Evolutionary conservation across 1,140 invertebrate genomes (phyloP), one percentile per base, ranked within the genome.

Genomic region (Dufourea novaeangliae): DNA sequence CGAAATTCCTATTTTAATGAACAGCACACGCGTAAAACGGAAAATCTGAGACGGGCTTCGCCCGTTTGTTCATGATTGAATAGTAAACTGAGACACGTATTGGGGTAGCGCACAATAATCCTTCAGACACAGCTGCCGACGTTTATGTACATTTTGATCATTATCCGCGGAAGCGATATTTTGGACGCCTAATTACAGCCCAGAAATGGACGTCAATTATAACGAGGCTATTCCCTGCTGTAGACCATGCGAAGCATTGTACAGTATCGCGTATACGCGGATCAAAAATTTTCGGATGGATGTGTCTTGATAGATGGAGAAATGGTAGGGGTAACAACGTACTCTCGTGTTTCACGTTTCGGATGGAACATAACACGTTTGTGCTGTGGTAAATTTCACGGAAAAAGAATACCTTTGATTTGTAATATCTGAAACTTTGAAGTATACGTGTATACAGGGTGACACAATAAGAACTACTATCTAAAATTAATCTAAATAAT

Each of bases 21-120:
- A 50, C 46, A 50, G 20, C 46, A n/a, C 46, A 8, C 46, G 46
- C 46, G 8, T 50, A n/a, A 50, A 50, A 50, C 20, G n/a, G n/a
- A 50, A 50, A 50, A 50, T 50, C n/a, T 6, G 8, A 17, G 4
- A n/a, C 7, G 46, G 20, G 46, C 46, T 50, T 50, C 20, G 46
- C 46, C n/a, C n/a, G 46, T n/a, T 50, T 20, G 46, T 50, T 50
- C 46, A n/a, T 50, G 46, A 50, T 50, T 50, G 46, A 50, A 50
- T 50, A n/a, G 46, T 50, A 50, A 50, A 17, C 46, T 17, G 46
- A 50, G 46, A 50, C 46, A n/a, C 20, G 46, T n/a, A 50, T 20
- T 50, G 20, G 46, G 17, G 20, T n/a, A 7, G 46, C 20, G 20
- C 8, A n/a, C 46, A 50, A n/a, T 50, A 8, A 50, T 50, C 20